A percentile compares a stretch with the other conserved stretches of the same genome.
Conservation (phyloP, 2,888 invertebrate species). For the Phaedon cochleariae region DNA sequence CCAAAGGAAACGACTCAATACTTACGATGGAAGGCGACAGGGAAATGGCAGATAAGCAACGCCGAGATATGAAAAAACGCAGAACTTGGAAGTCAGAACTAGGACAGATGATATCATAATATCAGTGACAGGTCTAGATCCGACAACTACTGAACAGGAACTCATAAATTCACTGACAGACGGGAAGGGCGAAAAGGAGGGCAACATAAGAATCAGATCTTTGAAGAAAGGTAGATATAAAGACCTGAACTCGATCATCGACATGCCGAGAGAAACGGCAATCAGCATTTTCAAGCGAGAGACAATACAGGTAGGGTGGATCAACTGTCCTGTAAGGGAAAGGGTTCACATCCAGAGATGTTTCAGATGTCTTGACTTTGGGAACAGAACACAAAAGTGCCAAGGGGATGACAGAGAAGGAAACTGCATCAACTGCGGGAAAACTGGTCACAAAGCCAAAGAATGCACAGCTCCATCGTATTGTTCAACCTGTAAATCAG, state of each 20-base stretch:
- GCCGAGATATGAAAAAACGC: background rate
- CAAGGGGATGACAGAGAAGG: slow-evolving; percentile 16
- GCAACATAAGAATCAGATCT: background rate
- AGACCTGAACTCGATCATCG: background rate
- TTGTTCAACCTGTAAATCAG: slow-evolving; percentile 3
- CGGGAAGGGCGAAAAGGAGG: background rate
- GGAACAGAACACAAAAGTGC: slow-evolving; percentile 19
- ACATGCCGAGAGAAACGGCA: background rate
- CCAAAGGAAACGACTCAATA: background rate
- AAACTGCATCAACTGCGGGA: slow-evolving; percentile 15
- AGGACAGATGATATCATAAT: background rate
- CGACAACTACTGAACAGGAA: background rate
- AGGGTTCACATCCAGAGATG: too few species aligned
- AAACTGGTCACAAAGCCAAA: slow-evolving; percentile 15
- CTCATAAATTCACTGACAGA: background rate
- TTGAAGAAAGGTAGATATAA: background rate
- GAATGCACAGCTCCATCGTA: slow-evolving; percentile 13
- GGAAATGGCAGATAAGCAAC: background rate
- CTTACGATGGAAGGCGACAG: background rate
- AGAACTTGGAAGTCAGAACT: background rate
- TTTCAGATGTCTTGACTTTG: slow-evolving; percentile 21
- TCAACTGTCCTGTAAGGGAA: too few species aligned
- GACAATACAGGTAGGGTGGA: too few species aligned
- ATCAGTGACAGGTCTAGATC: background rate
- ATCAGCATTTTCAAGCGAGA: background rate